These are phyloP conservation scores for Dendronephthya gigantea DNA, from an alignment of 64 coral and sea anemone species.

Conservation along the genomic window DNA sequence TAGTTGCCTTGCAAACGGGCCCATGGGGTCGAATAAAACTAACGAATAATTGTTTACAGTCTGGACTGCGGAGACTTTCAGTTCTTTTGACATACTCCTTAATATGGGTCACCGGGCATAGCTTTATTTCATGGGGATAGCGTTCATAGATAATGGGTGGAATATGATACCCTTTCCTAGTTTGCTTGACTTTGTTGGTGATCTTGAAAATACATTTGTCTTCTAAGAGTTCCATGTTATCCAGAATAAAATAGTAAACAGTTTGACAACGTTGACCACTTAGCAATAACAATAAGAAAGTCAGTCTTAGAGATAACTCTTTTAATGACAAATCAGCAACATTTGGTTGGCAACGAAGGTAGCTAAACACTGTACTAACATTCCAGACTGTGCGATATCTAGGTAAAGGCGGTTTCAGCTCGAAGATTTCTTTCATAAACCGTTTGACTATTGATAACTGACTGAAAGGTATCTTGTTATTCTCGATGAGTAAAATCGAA, in stretches of 20 bases:
- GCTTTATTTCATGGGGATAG: background rate
- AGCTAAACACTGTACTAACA: slow-evolving; percentile 21
- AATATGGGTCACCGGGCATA: background rate
- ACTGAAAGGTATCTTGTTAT: background rate
- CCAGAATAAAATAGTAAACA: background rate
- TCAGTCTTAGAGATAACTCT: background rate
- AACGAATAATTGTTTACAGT: background rate
- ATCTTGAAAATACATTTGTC: background rate
- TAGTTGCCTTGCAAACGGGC: background rate
- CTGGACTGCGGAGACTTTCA: background rate
- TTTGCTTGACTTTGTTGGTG: background rate
- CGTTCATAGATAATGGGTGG: background rate
- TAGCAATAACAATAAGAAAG: slow-evolving; percentile 2
- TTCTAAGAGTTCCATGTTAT: background rate
- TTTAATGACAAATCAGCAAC: background rate
- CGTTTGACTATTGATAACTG: slow-evolving; percentile 28
- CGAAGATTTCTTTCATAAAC: slow-evolving; percentile 35
- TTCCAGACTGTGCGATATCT: slow-evolving; percentile 1
- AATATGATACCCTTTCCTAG: background rate
- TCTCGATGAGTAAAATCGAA: background rate
- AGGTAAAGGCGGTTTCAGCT: background rate
- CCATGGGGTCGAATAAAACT: background rate
- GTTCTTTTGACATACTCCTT: background rate
- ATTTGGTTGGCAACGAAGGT: background rate
- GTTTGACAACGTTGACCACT: background rate